A percentile compares a stretch with the other conserved stretches of the same genome.
These are phyloP conservation scores for Diachasmimorpha longicaudata DNA, from an alignment of 1,140 invertebrate species.

Conservation along the genomic window DNA sequence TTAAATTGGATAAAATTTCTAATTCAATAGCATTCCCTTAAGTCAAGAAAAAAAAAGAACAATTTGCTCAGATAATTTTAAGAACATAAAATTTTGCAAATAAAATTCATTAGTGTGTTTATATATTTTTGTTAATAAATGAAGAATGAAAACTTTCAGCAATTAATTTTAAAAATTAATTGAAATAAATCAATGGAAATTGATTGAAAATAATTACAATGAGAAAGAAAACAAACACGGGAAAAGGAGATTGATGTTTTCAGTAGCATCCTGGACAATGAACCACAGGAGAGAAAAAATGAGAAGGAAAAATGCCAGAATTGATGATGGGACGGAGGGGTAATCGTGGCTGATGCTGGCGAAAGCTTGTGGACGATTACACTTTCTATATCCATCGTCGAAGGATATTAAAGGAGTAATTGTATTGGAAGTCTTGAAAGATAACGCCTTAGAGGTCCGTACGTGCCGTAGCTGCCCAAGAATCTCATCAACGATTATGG, in stretches of 20 bases:
- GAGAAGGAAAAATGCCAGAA: neutral
- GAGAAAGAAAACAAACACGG: neutral
- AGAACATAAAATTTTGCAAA: too few relatives aligned
- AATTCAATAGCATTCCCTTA: too few relatives aligned
- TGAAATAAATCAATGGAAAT: too few relatives aligned
- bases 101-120: too few relatives aligned
- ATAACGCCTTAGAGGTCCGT: neutral
- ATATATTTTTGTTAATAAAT: too few relatives aligned
- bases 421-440: conserved; percentile 29
- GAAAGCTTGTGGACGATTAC: conserved; percentile 31
- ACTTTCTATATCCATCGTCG: conserved; percentile 15
- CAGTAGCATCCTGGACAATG: neutral
- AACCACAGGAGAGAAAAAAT: neutral
- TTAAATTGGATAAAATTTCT: too few relatives aligned
- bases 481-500: neutral
- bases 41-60: too few relatives aligned
- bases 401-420: conserved; percentile 38
- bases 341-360: conserved; percentile 19
- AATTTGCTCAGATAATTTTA: too few relatives aligned
- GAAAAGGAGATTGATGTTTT: neutral
- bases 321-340: conserved; percentile 1
- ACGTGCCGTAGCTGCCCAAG: neutral
- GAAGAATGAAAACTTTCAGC: too few relatives aligned
- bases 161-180: too few relatives aligned
- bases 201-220: neutral